Conservation (phyloP, 2,113 vertebrate species). For the Tringa solitaria region DNA sequence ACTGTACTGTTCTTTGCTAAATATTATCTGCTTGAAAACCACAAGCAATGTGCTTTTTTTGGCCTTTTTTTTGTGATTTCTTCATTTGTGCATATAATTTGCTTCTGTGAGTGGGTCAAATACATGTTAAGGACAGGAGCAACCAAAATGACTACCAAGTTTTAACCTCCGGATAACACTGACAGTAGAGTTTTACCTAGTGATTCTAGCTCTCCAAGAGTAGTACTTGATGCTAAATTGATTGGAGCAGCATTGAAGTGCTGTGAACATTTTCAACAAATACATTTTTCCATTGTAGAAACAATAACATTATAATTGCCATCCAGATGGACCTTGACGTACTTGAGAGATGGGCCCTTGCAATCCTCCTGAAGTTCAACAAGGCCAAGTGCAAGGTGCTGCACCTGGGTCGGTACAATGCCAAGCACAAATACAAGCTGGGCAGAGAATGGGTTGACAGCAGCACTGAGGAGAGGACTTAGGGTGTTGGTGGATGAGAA, state of each 20-base stretch:
- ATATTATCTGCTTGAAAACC: neutral
- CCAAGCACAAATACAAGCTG: neutral
- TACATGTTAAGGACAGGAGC: neutral
- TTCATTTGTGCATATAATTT: neutral
- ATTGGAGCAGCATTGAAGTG: rapidly evolving
- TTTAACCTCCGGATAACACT: neutral
- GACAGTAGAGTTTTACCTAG: neutral
- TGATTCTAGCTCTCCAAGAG: neutral
- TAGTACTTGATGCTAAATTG: rapidly evolving
- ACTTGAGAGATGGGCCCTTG: neutral
- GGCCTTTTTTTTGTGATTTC: neutral
- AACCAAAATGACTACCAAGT: neutral
- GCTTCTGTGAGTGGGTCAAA: neutral
- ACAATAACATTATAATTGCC: neutral
- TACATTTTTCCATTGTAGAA: neutral
- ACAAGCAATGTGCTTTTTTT: neutral
- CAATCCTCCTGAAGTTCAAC: neutral
- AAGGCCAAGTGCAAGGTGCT: neutral
- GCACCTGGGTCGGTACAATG: neutral
- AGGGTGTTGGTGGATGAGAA: neutral
- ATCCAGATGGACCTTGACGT: neutral
- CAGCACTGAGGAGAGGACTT: neutral
- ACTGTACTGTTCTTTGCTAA: neutral
- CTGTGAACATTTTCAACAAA: rapidly evolving
- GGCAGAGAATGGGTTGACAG: neutral